These are phyloP conservation scores for Variabilichromis moorii DNA, from an alignment of 2,113 vertebrate genomes.

Conservation along the genomic window DNA sequence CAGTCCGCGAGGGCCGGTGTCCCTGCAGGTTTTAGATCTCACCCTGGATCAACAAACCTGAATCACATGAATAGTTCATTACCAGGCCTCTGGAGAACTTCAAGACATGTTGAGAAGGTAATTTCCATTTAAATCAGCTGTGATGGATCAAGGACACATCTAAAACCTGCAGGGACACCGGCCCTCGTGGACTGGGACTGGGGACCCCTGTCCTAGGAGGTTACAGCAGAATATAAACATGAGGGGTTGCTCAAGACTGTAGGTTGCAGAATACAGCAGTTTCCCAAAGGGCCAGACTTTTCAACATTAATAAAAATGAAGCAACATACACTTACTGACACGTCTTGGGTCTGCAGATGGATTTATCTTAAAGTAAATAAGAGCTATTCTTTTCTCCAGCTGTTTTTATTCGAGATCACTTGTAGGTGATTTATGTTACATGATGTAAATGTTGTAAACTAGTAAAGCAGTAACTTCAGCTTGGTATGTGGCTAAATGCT, in stretches of 20 bases:
- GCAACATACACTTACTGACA: background rate
- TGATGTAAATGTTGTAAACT: background rate
- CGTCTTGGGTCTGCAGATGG: background rate
- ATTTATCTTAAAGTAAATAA: background rate
- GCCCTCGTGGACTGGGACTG: background rate
- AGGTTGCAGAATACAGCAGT: background rate
- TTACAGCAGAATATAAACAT: background rate
- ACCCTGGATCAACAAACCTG: background rate
- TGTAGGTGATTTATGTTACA: background rate
- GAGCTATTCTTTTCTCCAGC: background rate
- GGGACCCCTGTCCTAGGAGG: background rate
- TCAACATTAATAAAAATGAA: background rate
- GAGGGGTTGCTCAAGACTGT: background rate
- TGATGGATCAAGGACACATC: background rate
- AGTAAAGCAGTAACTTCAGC: background rate
- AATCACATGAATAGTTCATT: background rate
- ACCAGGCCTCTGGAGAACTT: background rate
- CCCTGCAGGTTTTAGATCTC: background rate
- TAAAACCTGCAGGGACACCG: background rate
- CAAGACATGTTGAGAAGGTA: background rate
- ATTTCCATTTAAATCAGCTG: background rate
- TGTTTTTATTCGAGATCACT: background rate
- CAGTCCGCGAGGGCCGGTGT: background rate
- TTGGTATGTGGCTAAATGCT: background rate
- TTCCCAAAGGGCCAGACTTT: background rate